Base-by-base conservation (phyloP, 2,888 invertebrate species). In the Apomyelois bistriatella region DNA sequence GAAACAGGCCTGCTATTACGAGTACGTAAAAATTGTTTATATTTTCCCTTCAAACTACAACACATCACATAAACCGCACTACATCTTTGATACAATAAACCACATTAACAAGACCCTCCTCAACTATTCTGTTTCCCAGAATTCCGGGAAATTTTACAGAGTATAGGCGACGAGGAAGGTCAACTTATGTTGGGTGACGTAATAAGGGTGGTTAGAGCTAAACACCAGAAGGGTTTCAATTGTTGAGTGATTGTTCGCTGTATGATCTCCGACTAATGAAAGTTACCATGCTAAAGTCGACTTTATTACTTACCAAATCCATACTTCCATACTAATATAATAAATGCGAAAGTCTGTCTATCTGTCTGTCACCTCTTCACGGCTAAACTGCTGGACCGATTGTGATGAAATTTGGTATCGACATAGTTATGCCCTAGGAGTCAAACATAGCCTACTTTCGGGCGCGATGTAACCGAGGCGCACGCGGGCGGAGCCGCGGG, bases 121-220 rank as follows among this genome's bases (percentile, higher is more conserved):
- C 15, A 13, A 9, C 8, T 9, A 16, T 40, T 40, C 40, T 40
- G 16, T 9, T 16, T 3, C 10, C 15, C 10, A 8, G 8, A 22
- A 13, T 40, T 16, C 5, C 8, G 4, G 13, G 16, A 9, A 9
- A 40, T 9, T 40, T 40, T 10, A 9, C 1, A 7, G 10, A 9
- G 5, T 8, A 4, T 16, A 8, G 16, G 8, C 5, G 40, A 16
- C 9, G 12, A 12, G 16, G 40, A 3, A 40, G 40, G 40, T 17
- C 40, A 16, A 9, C 15, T 15, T 35, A 46, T 16, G 13, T 5
- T 46, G 46, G 46, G n/a, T 13, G 30, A 5, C 13, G 1, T 46
- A 46, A 32, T 46, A 46, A 32, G 28, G 52, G 38, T 30, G 22
- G 46, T 52, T 46, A 35, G 10, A 46, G 32, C 32, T 32, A 32